Percentiles rank a stretch among this genome's conserved stretches.
Evolutionary conservation across 1,140 invertebrate species (phyloP).

Genomic region (Euwallacea similis): DNA sequence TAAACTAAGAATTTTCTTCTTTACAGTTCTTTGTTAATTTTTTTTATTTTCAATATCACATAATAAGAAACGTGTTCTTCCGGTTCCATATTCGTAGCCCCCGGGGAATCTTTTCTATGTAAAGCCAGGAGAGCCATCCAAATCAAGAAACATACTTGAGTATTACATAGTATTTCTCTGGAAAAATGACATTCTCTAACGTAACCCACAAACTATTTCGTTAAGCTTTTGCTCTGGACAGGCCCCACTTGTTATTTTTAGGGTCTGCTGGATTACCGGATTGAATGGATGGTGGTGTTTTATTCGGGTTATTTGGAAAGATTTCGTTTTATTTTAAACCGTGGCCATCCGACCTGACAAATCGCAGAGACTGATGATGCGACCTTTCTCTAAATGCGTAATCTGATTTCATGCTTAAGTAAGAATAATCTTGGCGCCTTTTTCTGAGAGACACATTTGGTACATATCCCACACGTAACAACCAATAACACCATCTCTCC

Average conservation of each 20-base stretch:
- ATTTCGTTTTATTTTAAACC: constrained; percentile 1
- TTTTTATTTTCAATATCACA: too few species aligned
- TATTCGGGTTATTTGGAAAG: constrained; percentile 4
- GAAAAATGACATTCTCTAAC: not conserved
- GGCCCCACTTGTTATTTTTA: constrained; percentile 11
- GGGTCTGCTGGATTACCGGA: constrained; percentile 12
- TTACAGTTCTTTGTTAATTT: too few species aligned
- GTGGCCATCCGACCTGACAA: constrained; percentile 4
- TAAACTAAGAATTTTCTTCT: too few species aligned
- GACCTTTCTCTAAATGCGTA: not conserved
- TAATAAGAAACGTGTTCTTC: too few species aligned
- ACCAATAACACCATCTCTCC: too few species aligned
- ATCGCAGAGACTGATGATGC: not conserved
- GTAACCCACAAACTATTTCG: not conserved
- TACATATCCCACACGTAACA: too few species aligned
- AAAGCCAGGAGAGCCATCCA: too few species aligned
- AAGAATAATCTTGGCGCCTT: constrained; percentile 1
- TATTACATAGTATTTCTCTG: not conserved
- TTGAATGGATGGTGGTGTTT: constrained; percentile 1
- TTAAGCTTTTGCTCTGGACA: constrained; percentile 2
- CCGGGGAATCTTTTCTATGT: too few species aligned
- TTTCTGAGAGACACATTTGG: not conserved
- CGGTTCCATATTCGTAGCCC: too few species aligned
- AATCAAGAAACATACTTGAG: too few species aligned
- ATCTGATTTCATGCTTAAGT: constrained; percentile 7